Evolutionary conservation across 2,888 invertebrate species (phyloP).

Genomic region (Coenonympha glycerion): DNA sequence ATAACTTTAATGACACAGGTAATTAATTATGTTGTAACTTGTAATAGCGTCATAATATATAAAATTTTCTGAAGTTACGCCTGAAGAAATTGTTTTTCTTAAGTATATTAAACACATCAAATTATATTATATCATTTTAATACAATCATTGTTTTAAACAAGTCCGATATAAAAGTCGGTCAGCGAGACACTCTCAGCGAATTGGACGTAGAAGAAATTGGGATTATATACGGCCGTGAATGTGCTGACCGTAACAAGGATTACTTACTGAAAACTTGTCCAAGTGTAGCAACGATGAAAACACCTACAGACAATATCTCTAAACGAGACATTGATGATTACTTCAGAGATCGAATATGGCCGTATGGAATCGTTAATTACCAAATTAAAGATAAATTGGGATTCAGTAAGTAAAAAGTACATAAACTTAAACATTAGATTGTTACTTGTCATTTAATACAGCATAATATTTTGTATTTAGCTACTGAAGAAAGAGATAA

Average conservation of each 20-base stretch:
- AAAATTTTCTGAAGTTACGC: too few species aligned
- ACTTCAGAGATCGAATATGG: slow-evolving; percentile 55
- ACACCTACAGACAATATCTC: slow-evolving; percentile 24
- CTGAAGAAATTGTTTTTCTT: too few species aligned
- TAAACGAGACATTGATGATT: slow-evolving; percentile 42
- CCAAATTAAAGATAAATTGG: slow-evolving; percentile 44
- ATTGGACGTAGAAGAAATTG: slow-evolving; percentile 54
- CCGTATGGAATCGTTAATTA: slow-evolving; percentile 52
- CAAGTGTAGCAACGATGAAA: slow-evolving; percentile 44
- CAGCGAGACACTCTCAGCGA: slow-evolving; percentile 61
- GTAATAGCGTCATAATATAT: too few species aligned
- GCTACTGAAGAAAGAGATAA: slow-evolving; percentile 62
- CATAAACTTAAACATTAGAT: neutral
- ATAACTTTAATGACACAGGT: slow-evolving; percentile 81
- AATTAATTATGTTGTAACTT: slow-evolving; percentile 30
- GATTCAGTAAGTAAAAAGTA: slow-evolving; percentile 52
- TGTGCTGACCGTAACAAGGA: slow-evolving; percentile 55
- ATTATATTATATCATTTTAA: too few species aligned
- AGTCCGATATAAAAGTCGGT: slow-evolving; percentile 50
- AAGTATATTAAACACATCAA: too few species aligned
- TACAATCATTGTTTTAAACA: too few species aligned
- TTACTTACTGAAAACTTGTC: slow-evolving; percentile 58
- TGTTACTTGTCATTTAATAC: neutral
- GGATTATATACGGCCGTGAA: slow-evolving; percentile 48
- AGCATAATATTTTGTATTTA: slow-evolving; percentile 24